phyloP scores from a whole-genome alignment of 2,888 invertebrate species.

The Folsomia manolachei region DNA sequence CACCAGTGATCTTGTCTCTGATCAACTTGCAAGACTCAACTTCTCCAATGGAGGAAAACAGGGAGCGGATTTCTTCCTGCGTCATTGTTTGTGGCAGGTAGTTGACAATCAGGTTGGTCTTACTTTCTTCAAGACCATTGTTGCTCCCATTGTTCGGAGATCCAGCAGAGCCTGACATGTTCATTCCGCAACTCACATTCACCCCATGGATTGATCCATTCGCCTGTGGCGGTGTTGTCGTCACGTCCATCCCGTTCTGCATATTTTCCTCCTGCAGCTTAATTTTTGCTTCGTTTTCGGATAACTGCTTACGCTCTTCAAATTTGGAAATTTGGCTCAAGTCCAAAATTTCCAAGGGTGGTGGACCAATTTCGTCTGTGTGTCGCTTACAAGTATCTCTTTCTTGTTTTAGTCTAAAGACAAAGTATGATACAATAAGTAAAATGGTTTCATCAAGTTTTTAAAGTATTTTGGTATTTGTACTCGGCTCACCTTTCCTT shows the following conservation, averaged over 20 bases:
- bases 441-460: background rate
- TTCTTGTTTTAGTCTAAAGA: background rate
- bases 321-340: background rate
- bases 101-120: slow-evolving; percentile 99
- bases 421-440: background rate
- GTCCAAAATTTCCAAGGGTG: slow-evolving; percentile 1
- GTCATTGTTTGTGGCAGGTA: slow-evolving; percentile 99
- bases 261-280: slow-evolving; percentile 59
- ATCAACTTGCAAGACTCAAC: slow-evolving; percentile 99
- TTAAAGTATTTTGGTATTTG: background rate
- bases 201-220: slow-evolving; percentile 63
- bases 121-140: slow-evolving; percentile 74
- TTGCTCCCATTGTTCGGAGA: slow-evolving; percentile 59
- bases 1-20: slow-evolving; percentile 93
- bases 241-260: slow-evolving; percentile 74
- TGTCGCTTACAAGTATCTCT: background rate
- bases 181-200: slow-evolving; percentile 52
- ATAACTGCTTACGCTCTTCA: slow-evolving; percentile 8
- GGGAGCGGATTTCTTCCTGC: slow-evolving; percentile 95
- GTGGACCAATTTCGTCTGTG: background rate
- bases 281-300: slow-evolving; percentile 6
- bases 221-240: slow-evolving; percentile 70
- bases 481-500: background rate
- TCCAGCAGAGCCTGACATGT: slow-evolving; percentile 54
- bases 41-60: slow-evolving; percentile 98